Evolutionary conservation across 2,797 vertebrate species (phyloP), one percentile per base, ranked within the genome.

Genomic region (Tamandua tetradactyla): DNA sequence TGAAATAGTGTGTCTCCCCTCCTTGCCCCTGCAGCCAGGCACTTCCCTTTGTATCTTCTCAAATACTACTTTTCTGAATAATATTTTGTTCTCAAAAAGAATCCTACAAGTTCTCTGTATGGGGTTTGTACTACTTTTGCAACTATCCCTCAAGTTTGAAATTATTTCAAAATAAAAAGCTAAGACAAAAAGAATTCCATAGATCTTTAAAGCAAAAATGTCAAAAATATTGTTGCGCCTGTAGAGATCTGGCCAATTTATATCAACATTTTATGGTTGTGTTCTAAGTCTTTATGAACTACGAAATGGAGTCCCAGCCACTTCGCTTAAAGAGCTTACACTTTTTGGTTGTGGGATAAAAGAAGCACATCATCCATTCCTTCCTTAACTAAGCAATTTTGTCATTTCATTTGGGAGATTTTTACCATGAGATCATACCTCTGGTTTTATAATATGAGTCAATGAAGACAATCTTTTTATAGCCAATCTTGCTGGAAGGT

Each of bases 401-500:
- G 55, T 94, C 83, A 78, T 87, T 49, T 32, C 32, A 49, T 3
- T 55, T 72, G 64, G 37, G 75, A 42, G 69, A 78, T 71, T 71
- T 86, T 82, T 52, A 14, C 55, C 71, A 35, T 95, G 92, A 88
- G 87, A 89, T 90, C 62, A 47, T 78, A 76, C 59, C 66, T 94
- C 57, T 87, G 87, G 78, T 78, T 95, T 92, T 93, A 87, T 95
- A 78, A 89, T 52, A 69, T 82, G 78, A 88, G 78, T 89, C 94
- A 95, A 78, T 40, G 37, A 20, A 22, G 91, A 72, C 95, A 66
- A 85, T 82, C 82, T 95, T 93, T 96, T 92, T 95, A 87, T 71
- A 92, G 78, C 66, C 82, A 55, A 1, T 88, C 85, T 94, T 90
- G 90, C 94, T 93, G 87, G 94, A 93, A 94, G 90, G 87, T 68